Base-by-base conservation (phyloP, 1,140 invertebrate genomes). In the Helicorthomorpha holstii region DNA sequence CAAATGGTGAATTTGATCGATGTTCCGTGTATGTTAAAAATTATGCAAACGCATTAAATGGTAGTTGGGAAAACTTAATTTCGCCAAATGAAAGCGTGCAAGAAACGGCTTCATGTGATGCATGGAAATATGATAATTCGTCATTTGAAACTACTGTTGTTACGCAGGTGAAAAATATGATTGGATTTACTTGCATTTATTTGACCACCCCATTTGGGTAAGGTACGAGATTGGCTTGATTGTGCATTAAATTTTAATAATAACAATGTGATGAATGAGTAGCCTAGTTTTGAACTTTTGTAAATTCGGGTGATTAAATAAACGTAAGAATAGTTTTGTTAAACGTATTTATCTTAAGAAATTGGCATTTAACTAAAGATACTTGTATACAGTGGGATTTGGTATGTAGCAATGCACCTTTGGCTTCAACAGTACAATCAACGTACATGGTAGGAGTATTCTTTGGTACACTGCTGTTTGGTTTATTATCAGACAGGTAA, bases 311-410 rank as follows among this genome's bases (percentile, higher is more conserved):
- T n/a, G n/a, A n/a, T n/a, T n/a, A n/a, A n/a, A n/a, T n/a, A n/a
- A n/a, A n/a, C n/a, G n/a, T n/a, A n/a, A n/a, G n/a, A n/a, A n/a
- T n/a, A n/a, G n/a, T n/a, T n/a, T n/a, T n/a, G n/a, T n/a, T n/a
- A n/a, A n/a, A n/a, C n/a, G n/a, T n/a, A n/a, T n/a, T n/a, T n/a
- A n/a, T n/a, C n/a, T n/a, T n/a, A n/a, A n/a, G n/a, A n/a, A n/a
- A n/a, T n/a, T n/a, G n/a, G n/a, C n/a, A n/a, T n/a, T n/a, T n/a
- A n/a, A n/a, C n/a, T n/a, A n/a, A n/a, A n/a, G n/a, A n/a, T n/a
- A n/a, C n/a, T n/a, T n/a, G n/a, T n/a, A n/a, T n/a, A n/a, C 46
- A 60, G 58, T 62, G 58, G 58, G 50, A 62, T 54, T 48, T 62
- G 49, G 61, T 62, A 48, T 62, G 61, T 49, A 52, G 49, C 24